Percentiles rank a stretch among this genome's conserved stretches.
Conservation (phyloP, 2,888 invertebrate species). For the Ophion ellenae region DNA sequence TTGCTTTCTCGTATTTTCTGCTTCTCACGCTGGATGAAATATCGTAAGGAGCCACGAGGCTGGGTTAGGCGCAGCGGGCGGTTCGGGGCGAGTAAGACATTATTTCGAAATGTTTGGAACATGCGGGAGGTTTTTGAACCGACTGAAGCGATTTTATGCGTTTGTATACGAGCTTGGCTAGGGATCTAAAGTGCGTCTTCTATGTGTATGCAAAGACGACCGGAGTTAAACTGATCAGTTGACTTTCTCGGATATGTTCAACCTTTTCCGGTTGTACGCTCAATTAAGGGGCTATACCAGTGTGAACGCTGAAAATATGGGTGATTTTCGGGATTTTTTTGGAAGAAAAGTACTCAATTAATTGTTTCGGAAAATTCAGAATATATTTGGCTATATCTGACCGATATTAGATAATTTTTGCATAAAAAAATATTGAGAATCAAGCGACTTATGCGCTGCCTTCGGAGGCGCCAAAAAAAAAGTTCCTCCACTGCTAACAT, state of each 20-base stretch:
- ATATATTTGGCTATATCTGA: too few species aligned
- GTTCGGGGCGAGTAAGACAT: neutral
- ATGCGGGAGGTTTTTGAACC: conserved; percentile 70
- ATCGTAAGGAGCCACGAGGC: conserved; percentile 6
- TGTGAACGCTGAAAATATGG: too few species aligned
- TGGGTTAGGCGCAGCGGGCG: neutral
- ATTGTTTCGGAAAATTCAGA: too few species aligned
- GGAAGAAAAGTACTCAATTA: too few species aligned
- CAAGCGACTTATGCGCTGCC: too few species aligned
- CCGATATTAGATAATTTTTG: too few species aligned
- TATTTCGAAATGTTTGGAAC: conserved; percentile 71
- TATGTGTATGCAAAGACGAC: neutral
- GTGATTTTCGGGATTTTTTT: too few species aligned
- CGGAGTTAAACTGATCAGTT: neutral
- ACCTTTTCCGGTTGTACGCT: neutral
- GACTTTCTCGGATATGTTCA: neutral
- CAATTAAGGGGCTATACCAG: neutral
- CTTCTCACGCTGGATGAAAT: conserved; percentile 1
- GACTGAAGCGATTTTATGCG: conserved; percentile 66
- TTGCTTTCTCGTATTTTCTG: conserved; percentile 4
- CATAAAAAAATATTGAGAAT: too few species aligned
- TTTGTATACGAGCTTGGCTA: neutral
- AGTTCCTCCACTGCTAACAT: too few species aligned
- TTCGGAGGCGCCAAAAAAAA: too few species aligned
- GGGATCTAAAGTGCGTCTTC: conserved; percentile 24